Conservation (phyloP, 2,113 vertebrate genomes). For the Hyperopisus bebe region DNA sequence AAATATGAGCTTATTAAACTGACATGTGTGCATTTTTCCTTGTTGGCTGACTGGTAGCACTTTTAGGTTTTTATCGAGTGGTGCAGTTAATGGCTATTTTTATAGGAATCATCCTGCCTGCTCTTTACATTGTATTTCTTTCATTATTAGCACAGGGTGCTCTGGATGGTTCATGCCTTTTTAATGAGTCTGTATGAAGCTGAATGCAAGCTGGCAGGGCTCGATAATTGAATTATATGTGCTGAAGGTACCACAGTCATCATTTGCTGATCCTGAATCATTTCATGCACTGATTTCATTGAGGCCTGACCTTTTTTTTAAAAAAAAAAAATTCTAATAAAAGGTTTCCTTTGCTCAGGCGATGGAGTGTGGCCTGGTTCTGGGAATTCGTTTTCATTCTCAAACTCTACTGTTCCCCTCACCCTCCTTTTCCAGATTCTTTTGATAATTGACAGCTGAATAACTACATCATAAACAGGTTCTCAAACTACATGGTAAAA, state of each 20-base stretch:
- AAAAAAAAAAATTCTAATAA: neutral
- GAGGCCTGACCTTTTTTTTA: neutral
- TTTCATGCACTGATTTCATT: neutral
- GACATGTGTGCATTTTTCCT: neutral
- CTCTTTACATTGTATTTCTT: conserved; percentile 2
- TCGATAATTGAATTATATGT: neutral
- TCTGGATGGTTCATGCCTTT: neutral
- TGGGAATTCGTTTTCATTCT: neutral
- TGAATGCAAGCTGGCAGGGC: neutral
- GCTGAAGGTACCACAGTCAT: neutral
- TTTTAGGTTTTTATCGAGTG: neutral
- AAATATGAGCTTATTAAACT: conserved; percentile 6
- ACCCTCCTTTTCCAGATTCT: neutral
- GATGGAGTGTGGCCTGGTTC: neutral
- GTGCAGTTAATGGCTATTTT: neutral
- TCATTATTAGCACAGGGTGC: neutral
- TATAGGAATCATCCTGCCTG: neutral
- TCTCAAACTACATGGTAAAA: neutral
- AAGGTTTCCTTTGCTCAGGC: neutral
- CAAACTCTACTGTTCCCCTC: neutral
- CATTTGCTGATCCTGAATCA: conserved; percentile 1
- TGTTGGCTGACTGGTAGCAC: neutral
- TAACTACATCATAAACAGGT: neutral
- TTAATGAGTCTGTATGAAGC: conserved; percentile 7
- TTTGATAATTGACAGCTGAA: neutral